Evolutionary conservation across 2,113 vertebrate species (phyloP).

Genomic region (Psittacula cyanocephala): DNA sequence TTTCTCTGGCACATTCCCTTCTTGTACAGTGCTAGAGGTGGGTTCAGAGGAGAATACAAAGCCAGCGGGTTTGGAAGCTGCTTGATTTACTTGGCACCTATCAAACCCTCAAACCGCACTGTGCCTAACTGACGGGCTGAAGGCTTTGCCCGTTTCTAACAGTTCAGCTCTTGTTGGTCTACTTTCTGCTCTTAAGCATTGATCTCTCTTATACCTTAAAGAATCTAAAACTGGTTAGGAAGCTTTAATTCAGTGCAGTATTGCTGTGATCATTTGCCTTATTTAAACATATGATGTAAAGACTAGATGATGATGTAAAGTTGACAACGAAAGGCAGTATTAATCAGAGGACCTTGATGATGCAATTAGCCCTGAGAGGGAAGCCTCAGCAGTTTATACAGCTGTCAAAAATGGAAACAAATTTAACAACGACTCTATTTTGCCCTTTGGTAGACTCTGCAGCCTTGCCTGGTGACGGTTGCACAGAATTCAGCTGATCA

Average conservation of each 20-base stretch:
- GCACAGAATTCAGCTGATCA: not conserved
- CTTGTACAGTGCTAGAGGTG: not conserved
- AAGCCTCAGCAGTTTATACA: not conserved
- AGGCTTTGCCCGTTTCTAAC: not conserved
- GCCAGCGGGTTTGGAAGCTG: not conserved
- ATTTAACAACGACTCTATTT: not conserved
- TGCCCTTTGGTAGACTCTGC: not conserved
- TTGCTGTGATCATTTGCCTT: not conserved
- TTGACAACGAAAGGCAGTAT: conserved; percentile 45
- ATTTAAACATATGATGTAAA: not conserved
- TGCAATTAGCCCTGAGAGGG: conserved; percentile 49
- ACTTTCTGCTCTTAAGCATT: not conserved
- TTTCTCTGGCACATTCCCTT: not conserved
- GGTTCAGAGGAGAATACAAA: not conserved
- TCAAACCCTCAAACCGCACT: not conserved
- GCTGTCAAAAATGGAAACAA: not conserved
- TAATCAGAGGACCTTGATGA: conserved; percentile 64
- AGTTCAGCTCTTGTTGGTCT: not conserved
- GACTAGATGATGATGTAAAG: conserved; percentile 32
- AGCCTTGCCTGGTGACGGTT: not conserved
- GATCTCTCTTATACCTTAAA: not conserved
- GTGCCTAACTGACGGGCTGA: not conserved
- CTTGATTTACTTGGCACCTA: not conserved
- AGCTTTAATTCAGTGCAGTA: not conserved
- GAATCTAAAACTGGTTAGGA: not conserved